Base-by-base conservation (phyloP, 2,888 invertebrate species). In the Malthinus flaveolus region DNA sequence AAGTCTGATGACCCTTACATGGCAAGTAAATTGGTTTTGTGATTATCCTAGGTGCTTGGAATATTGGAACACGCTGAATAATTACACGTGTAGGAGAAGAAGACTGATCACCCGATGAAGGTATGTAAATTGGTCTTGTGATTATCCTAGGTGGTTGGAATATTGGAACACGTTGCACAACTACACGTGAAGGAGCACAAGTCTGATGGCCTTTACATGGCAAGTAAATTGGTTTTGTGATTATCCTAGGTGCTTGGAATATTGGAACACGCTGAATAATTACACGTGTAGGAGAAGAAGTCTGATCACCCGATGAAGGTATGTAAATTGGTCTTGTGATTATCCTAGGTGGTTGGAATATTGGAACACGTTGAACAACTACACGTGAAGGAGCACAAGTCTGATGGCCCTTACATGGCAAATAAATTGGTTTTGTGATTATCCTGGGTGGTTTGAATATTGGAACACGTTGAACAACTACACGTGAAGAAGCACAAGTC, bases 331-430 rank as follows among this genome's bases (percentile, higher is more conserved):
- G n/a, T n/a, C n/a, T n/a, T n/a, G n/a, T n/a, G n/a, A n/a, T n/a
- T 32, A 52, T n/a, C 1, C 52, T 13, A 39, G 52, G 52, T 8
- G 52, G 46, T 5, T 52, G 52, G 1, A 45, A 23, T 10, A 33
- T 33, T 12, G 48, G 48, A 9, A 55, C 12, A 10, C 35, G 34
- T 34, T 56, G 37, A 8, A 44, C 42, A 7, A 58, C 15, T 1
- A 36, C n/a, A 11, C 11, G 42, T 7, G 42, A 23, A 52, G 35
- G 9, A 32, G n/a, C 8, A 6, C 6, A 34, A 33, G 51, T 34
- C 9, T 50, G 59, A 8, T 56, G 52, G 47, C 46, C 48, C 34
- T 60, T 51, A n/a, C 23, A 33, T 33, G 31, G 11, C 33, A 45
- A 10, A n/a, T 8, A 12, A 11, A 50, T 15, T 45, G 11, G 23